These are phyloP conservation scores for Hexactinellida sp. DNA, from an alignment of 37 sponge, comb jelly and placozoan species.

Conservation along the genomic window DNA sequence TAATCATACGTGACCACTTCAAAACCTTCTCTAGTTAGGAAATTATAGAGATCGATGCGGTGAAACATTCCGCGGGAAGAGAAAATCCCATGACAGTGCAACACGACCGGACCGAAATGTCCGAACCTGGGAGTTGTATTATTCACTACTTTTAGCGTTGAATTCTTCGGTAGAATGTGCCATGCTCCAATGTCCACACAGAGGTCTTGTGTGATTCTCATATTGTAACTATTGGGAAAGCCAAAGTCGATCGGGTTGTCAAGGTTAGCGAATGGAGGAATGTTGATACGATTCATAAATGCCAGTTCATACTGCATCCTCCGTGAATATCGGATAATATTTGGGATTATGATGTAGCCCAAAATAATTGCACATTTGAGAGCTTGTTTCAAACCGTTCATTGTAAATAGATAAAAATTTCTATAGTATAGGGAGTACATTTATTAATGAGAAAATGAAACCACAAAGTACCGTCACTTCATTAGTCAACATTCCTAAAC, in stretches of 20 bases:
- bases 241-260: slow-evolving; percentile 39
- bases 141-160: background rate
- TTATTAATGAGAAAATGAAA: no score
- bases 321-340: background rate
- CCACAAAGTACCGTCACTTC: no score
- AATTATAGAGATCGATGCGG: slow-evolving; percentile 55
- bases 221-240: slow-evolving; percentile 11
- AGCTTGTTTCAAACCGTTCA: no score
- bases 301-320: slow-evolving; percentile 32
- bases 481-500: no score
- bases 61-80: slow-evolving; percentile 46
- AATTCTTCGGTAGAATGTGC: background rate
- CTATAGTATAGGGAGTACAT: no score
- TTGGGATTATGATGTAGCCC: background rate
- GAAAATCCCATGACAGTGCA: slow-evolving; percentile 62
- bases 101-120: slow-evolving; percentile 30
- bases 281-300: slow-evolving; percentile 39
- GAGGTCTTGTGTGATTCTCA: background rate
- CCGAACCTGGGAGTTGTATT: background rate
- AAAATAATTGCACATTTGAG: no score
- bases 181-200: background rate
- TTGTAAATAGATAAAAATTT: no score
- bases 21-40: slow-evolving; percentile 31
- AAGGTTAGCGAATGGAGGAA: slow-evolving; percentile 40
- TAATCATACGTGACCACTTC: slow-evolving; percentile 80